Base-by-base conservation (phyloP, 2,797 vertebrate species). In the Tachyglossus aculeatus region DNA sequence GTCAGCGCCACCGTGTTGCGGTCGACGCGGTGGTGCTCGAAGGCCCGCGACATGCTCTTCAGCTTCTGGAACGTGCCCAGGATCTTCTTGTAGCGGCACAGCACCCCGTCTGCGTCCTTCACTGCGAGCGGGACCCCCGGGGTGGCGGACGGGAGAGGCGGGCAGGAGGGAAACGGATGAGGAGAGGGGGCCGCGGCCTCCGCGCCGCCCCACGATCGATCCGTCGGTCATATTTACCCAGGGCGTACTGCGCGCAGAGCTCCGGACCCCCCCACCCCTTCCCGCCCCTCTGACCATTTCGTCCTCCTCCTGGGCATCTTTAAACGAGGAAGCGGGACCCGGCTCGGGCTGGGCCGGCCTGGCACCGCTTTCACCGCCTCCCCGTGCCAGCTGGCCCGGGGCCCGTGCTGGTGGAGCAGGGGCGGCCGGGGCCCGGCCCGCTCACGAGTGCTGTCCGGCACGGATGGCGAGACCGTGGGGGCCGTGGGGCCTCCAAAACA, bases 31-130 rank as follows among this genome's bases (percentile, higher is more conserved):
- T 97, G 95, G 82, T 96, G 94, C 72, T 96, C 95, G 24, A 97
- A 97, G 61, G 96, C 96, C 83, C 96, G 94, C 2, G 95, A 96
- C 96, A 97, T 97, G 81, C 96, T 97, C 86, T 97, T 96, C 58
- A 97, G 88, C 63, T 94, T 94, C 89, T 97, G 96, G 84, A 96
- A 97, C 15, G 96, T 97, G 54, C 94, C 94, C 38, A 97, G 91
- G 83, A 97, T 97, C 90, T 96, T 97, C 85, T 96, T 97, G 84
- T 97, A 97, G 70, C 96, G 96, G 81, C 95, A 96, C 37, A 97
- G 88, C n/a, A 96, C 96, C 3, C 96, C 96, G 3, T 96, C 96
- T 0, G 95, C 94, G 25, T 96, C 95, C 91, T 96, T 96, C 54
- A 96, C 96, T 96, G 83, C 16, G 22, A 47, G 44, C 15, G 2